Percentiles rank a stretch among this genome's conserved stretches.
These are phyloP conservation scores for Gonioctena quinquepunctata DNA, from an alignment of 1,140 invertebrate genomes.

Conservation along the genomic window DNA sequence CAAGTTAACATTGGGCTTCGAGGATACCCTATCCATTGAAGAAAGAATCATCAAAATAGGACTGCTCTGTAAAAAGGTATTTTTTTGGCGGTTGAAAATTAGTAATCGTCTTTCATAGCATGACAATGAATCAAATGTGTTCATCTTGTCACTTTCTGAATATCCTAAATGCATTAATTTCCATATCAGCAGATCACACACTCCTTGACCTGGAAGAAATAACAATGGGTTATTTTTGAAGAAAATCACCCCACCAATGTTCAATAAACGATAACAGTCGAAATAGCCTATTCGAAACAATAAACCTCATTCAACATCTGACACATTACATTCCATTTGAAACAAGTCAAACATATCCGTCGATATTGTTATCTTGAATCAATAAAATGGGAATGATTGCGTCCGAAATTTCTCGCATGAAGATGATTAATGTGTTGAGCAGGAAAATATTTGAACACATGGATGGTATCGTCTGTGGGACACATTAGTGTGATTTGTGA, in stretches of 20 bases:
- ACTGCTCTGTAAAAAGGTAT: too few species aligned
- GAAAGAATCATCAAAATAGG: too few species aligned
- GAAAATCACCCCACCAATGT: not conserved
- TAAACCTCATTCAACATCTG: not conserved
- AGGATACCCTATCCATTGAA: too few species aligned
- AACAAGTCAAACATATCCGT: not conserved
- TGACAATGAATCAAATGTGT: too few species aligned
- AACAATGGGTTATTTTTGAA: not conserved
- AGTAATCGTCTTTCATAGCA: too few species aligned
- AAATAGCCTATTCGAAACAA: not conserved
- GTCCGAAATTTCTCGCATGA: not conserved
- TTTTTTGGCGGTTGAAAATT: too few species aligned
- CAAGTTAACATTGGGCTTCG: too few species aligned
- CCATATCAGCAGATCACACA: too few species aligned
- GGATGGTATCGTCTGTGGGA: not conserved
- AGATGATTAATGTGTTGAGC: not conserved
- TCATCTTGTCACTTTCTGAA: too few species aligned
- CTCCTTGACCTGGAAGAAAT: not conserved
- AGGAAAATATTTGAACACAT: constrained; percentile 1
- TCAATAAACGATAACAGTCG: not conserved
- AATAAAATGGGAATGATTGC: not conserved
- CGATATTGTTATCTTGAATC: not conserved
- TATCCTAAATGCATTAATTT: too few species aligned
- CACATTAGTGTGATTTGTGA: not conserved
- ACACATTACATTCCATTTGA: not conserved